phyloP scores from a whole-genome alignment of 2,797 vertebrate species.

The Phataginus tetradactyla region DNA sequence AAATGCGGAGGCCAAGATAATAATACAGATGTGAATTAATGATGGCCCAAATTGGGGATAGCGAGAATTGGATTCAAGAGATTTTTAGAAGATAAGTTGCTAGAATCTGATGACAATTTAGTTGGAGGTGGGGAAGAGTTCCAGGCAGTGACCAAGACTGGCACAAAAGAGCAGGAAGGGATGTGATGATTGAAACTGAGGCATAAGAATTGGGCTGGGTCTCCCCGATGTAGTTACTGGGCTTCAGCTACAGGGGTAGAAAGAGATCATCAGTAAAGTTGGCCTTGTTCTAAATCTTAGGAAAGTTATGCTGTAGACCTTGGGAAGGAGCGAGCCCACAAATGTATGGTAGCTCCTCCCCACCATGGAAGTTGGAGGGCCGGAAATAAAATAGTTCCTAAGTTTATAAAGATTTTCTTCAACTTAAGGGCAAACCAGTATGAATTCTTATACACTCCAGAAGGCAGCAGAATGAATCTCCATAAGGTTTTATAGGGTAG shows the following conservation, averaged over 20 bases:
- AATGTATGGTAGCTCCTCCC: background rate
- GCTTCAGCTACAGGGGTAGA: background rate
- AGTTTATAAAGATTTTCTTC: background rate
- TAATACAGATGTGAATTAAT: background rate
- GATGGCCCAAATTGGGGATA: background rate
- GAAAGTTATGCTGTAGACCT: background rate
- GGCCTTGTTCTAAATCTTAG: conserved; percentile 7
- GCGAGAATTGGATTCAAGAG: background rate
- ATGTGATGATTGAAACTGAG: background rate
- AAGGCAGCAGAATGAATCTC: background rate
- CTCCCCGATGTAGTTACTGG: background rate
- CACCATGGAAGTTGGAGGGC: background rate
- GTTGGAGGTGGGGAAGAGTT: background rate
- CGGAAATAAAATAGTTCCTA: background rate
- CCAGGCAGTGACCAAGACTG: background rate
- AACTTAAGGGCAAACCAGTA: background rate
- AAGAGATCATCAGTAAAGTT: background rate
- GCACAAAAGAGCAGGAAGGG: background rate
- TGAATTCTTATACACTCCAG: background rate
- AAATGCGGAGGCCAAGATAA: background rate
- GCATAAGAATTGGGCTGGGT: background rate
- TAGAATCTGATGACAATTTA: conserved; percentile 13
- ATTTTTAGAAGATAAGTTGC: background rate
- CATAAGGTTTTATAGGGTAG: background rate
- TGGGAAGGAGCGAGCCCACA: background rate